phyloP scores from a whole-genome alignment of 2,888 invertebrate species.

The Seira sanloemensis region DNA sequence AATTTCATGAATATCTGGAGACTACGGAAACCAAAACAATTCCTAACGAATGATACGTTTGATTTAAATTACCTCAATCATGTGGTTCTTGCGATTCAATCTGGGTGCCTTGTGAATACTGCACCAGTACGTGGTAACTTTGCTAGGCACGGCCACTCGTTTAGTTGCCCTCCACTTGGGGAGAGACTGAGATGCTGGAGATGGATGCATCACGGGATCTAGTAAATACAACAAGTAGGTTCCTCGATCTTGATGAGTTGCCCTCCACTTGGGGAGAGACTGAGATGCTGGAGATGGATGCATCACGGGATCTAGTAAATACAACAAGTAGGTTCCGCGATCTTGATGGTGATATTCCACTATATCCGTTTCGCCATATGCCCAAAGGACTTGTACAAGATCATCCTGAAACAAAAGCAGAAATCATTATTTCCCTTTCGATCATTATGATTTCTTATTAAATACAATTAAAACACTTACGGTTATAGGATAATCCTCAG shows the following conservation, averaged over 20 bases:
- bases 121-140: constrained; percentile 51
- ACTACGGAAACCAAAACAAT: neutral
- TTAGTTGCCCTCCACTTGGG: constrained; percentile 29
- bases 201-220: constrained; percentile 13
- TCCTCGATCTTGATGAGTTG: constrained; percentile 37
- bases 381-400: constrained; percentile 28
- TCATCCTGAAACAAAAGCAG: constrained; percentile 26
- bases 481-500: constrained; percentile 13
- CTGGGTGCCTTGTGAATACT: constrained; percentile 39
- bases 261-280: constrained; percentile 25
- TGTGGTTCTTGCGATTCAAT: constrained; percentile 30
- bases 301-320: constrained; percentile 39
- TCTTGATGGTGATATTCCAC: constrained; percentile 29
- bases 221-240: constrained; percentile 25
- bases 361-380: constrained; percentile 32
- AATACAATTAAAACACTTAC: neutral
- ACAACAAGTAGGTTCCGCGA: constrained; percentile 37
- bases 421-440: neutral
- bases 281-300: neutral
- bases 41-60: neutral
- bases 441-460: neutral
- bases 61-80: constrained; percentile 34
- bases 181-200: neutral
- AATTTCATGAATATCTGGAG: neutral
- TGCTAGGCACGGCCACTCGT: constrained; percentile 18